A percentile compares a stretch with the other conserved stretches of the same genome.
Evolutionary conservation across 2,113 vertebrate species (phyloP).

Genomic region (Mola mola): DNA sequence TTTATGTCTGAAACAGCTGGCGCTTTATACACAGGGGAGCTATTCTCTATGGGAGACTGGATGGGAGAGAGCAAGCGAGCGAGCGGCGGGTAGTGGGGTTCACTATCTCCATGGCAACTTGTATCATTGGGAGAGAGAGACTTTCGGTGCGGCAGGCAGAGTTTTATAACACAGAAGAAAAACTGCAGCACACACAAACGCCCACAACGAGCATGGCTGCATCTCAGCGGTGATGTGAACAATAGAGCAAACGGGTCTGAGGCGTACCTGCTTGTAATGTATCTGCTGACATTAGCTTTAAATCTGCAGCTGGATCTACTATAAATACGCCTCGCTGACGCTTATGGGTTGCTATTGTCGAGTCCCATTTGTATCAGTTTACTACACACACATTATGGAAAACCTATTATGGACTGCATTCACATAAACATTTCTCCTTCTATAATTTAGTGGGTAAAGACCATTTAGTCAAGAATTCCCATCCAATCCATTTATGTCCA

Average conservation of each 20-base stretch:
- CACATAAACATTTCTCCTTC: conserved; percentile 44
- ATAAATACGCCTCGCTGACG: conserved; percentile 46
- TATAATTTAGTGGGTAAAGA: conserved; percentile 43
- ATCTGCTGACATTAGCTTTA: conserved; percentile 29
- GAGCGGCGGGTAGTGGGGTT: conserved; percentile 52
- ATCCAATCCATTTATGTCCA: conserved; percentile 39
- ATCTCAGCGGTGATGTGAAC: conserved; percentile 56
- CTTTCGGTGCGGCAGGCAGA: conserved; percentile 57
- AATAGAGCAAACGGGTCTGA: conserved; percentile 32
- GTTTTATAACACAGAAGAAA: conserved; percentile 58
- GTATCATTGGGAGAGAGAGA: conserved; percentile 40
- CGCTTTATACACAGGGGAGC: conserved; percentile 73
- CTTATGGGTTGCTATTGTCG: conserved; percentile 17
- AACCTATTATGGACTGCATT: conserved; percentile 60
- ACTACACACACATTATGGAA: conserved; percentile 45
- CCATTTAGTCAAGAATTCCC: conserved; percentile 33
- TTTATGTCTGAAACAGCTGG: conserved; percentile 83
- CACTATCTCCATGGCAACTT: conserved; percentile 79
- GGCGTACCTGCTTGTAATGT: conserved; percentile 24
- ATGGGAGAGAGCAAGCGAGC: conserved; percentile 37
- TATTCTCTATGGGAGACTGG: conserved; percentile 65
- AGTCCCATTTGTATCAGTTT: conserved; percentile 52
- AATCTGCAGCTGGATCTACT: conserved; percentile 11
- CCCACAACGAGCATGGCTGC: conserved; percentile 62
- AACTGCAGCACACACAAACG: conserved; percentile 55